Percentiles rank a stretch among this genome's conserved stretches.
Evolutionary conservation across 2,113 vertebrate species (phyloP).

Genomic region (Gasterosteus nipponicus): DNA sequence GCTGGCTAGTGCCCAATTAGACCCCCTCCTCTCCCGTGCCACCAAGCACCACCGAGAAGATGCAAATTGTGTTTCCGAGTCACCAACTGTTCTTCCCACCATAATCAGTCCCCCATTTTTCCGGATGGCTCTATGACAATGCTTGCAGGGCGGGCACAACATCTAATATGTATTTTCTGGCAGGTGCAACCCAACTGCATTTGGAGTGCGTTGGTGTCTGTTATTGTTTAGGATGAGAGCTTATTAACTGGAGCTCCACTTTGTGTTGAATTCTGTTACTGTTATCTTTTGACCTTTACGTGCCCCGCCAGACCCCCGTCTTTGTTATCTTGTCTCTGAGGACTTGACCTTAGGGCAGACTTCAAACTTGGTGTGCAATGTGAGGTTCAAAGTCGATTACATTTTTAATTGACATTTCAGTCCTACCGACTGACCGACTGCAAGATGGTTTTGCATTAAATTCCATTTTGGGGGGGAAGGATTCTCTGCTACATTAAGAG

Average conservation of each 20-base stretch:
- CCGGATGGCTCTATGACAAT: constrained; percentile 33
- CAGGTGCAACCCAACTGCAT: background rate
- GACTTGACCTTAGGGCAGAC: constrained; percentile 24
- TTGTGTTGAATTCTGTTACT: background rate
- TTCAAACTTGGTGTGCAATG: constrained; percentile 11
- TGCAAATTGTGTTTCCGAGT: constrained; percentile 55
- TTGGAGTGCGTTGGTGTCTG: background rate
- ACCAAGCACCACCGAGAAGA: constrained; percentile 52
- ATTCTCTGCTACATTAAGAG: constrained; percentile 52
- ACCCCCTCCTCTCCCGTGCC: constrained; percentile 22
- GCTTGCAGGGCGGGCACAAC: background rate
- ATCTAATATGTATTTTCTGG: background rate
- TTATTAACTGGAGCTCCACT: background rate
- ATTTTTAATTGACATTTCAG: constrained; percentile 40
- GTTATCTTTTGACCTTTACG: background rate
- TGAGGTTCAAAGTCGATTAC: constrained; percentile 18
- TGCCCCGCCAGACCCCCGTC: background rate
- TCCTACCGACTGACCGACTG: constrained; percentile 42
- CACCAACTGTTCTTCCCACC: constrained; percentile 56
- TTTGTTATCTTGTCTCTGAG: constrained; percentile 17
- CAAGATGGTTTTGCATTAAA: constrained; percentile 50
- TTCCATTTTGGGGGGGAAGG: constrained; percentile 41
- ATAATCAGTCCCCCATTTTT: constrained; percentile 57
- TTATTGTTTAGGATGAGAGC: constrained; percentile 15
- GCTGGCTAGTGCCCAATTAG: constrained; percentile 65